Evolutionary conservation across 2,888 invertebrate species (phyloP), one percentile per base, ranked within the genome.

Genomic region (Oxytorus armatus): DNA sequence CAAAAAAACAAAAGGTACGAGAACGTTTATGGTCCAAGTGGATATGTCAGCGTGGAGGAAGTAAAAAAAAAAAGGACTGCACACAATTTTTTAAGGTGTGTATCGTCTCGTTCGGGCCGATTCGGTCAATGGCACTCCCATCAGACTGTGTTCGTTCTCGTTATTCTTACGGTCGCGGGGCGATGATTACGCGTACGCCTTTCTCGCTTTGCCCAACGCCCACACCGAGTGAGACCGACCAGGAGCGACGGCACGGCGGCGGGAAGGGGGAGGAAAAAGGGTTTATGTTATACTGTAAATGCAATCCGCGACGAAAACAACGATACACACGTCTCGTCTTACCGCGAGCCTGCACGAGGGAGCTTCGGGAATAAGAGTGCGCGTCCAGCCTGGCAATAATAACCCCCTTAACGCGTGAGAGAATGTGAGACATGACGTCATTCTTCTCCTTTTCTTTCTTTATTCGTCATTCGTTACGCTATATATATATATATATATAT

Each of bases 331-430:
- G 65, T 39, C 57, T 79, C 75, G 69, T 70, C 70, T 75, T 75
- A 65, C 68, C 16, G 29, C 70, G 47, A 59, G 70, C 36, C 70
- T 70, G 70, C 59, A 59, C 70, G 59, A 42, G 16, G 33, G 36
- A 66, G 49, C 65, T 66, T 72, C 76, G 72, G 33, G 87, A 88
- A 89, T 87, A 85, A 87, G 86, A 89, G 86, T 89, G 90, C 89
- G 90, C 89, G 88, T 89, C 88, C 86, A 87, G 86, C 88, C 83
- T 83, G 84, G 86, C 88, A 88, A 90, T 91, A 90, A 90, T 88
- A 89, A 89, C 88, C 86, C n/a, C 88, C 90, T 84, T 87, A 89
- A 88, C 84, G 88, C 90, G 90, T 90, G 90, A 90, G 89, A 88
- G 90, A 89, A 91, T 90, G 89, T 84, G 79, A 77, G 57, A 70